Evolutionary conservation across 2,888 invertebrate species (phyloP).

Genomic region (Onchidella celtica): DNA sequence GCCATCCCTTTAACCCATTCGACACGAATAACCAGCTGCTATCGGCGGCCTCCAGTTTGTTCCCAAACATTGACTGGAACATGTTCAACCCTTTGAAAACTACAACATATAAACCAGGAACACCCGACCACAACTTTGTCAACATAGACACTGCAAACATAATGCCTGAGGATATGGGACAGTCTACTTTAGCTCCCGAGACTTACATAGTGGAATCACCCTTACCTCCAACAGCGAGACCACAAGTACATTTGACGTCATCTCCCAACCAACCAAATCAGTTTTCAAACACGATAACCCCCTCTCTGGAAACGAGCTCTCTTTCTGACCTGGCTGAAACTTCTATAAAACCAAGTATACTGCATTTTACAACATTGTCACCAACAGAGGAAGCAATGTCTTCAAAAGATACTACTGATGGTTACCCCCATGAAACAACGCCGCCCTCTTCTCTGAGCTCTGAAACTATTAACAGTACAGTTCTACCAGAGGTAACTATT

Average conservation of each 20-base stretch:
- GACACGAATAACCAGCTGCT: neutral
- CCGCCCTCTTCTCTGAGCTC: neutral
- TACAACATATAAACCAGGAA: neutral
- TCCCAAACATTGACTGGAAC: neutral
- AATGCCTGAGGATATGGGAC: neutral
- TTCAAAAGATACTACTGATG: neutral
- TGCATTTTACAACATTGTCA: neutral
- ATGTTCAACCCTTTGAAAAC: neutral
- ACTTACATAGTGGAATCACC: neutral
- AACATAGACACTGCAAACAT: neutral
- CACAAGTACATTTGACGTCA: neutral
- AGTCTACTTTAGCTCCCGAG: no score
- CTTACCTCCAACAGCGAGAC: neutral
- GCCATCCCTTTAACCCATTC: neutral
- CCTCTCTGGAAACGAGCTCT: no score
- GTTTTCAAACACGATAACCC: no score
- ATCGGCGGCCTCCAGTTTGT: neutral
- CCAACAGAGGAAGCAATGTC: neutral
- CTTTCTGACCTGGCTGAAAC: no score
- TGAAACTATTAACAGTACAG: neutral
- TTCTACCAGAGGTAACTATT: neutral
- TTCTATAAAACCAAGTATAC: neutral
- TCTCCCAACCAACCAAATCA: neutral
- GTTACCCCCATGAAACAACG: neutral
- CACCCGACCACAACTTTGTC: neutral